phyloP scores from a whole-genome alignment of 2,113 vertebrate genomes.

The Tenrec ecaudatus region DNA sequence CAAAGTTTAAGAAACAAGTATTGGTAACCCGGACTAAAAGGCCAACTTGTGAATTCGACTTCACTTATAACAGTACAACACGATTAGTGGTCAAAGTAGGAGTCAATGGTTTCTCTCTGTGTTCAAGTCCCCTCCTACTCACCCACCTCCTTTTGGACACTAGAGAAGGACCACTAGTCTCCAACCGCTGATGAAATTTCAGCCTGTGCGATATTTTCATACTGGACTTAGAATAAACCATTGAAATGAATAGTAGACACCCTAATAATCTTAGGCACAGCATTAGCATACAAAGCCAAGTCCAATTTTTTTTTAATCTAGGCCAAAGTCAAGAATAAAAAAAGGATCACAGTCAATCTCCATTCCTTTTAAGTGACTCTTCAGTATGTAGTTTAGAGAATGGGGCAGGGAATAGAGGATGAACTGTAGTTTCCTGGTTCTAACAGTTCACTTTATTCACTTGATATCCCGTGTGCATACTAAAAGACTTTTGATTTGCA shows the following conservation, averaged over 20 bases:
- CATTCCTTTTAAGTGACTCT: conserved; percentile 31
- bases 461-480: neutral
- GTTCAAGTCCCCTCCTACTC: conserved; percentile 57
- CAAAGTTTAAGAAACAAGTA: conserved; percentile 58
- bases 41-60: conserved; percentile 41
- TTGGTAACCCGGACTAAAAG: conserved; percentile 3
- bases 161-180: conserved; percentile 63
- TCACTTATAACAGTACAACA: conserved; percentile 37
- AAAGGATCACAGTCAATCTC: neutral
- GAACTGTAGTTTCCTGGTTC: neutral
- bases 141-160: conserved; percentile 52
- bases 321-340: neutral
- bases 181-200: conserved; percentile 66
- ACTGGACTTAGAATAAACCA: conserved; percentile 64
- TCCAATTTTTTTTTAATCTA: conserved; percentile 27
- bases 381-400: neutral
- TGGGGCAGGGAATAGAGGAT: neutral
- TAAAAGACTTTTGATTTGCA: conserved; percentile 18
- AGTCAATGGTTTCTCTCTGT: conserved; percentile 40
- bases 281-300: conserved; percentile 15
- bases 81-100: conserved; percentile 1
- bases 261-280: conserved; percentile 23
- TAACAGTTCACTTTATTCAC: conserved; percentile 34
- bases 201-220: conserved; percentile 66
- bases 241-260: conserved; percentile 49